Conservation (phyloP, 2,113 vertebrate genomes). For the Callipepla squamata region DNA sequence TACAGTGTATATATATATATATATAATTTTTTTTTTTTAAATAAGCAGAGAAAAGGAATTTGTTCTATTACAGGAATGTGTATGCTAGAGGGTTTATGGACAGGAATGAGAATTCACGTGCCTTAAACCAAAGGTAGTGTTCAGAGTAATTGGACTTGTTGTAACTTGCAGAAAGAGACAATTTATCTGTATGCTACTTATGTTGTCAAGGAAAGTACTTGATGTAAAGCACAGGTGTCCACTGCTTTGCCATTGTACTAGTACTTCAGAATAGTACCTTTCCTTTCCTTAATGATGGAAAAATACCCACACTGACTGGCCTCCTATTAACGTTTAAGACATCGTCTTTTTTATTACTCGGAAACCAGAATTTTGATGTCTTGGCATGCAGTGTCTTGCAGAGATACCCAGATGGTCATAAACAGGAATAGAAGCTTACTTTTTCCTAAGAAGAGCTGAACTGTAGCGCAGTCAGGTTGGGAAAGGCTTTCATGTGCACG, state of each 20-base stretch:
- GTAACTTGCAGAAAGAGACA: constrained; percentile 7
- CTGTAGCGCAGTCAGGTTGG: neutral
- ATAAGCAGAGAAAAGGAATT: neutral
- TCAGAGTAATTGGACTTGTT: constrained; percentile 4
- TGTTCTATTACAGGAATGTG: neutral
- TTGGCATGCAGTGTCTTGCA: neutral
- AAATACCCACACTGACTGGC: neutral
- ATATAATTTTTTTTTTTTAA: neutral
- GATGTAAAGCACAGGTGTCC: neutral
- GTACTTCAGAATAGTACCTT: neutral
- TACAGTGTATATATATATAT: neutral
- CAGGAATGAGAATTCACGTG: neutral
- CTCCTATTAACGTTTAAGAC: neutral
- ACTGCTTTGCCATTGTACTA: neutral
- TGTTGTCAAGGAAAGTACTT: neutral
- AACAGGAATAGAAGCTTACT: neutral
- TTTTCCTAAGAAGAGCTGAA: neutral
- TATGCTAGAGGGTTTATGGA: neutral
- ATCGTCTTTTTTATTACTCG: neutral
- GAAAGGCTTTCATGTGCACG: neutral
- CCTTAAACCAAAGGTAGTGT: neutral
- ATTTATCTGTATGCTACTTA: neutral
- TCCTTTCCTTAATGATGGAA: neutral
- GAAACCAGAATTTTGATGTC: neutral
- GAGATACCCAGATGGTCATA: neutral